phyloP scores from a whole-genome alignment of 2,888 invertebrate species.

The Aleiodes testaceus region DNA sequence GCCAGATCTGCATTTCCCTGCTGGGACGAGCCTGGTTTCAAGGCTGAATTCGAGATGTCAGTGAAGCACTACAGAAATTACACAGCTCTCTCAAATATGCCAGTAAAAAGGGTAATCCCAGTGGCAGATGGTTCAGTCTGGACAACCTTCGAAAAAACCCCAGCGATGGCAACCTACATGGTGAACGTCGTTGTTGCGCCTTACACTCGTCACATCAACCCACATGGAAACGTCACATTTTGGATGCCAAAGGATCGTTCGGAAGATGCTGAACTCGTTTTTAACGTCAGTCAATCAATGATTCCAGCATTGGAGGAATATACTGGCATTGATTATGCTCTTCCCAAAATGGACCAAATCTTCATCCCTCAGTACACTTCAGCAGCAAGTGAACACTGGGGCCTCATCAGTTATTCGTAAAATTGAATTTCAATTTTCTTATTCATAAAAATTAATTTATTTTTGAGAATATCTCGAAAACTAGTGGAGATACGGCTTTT shows the following conservation, averaged over 20 bases:
- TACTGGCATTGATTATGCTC: conserved; percentile 73
- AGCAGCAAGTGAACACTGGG: conserved; percentile 85
- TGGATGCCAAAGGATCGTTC: conserved; percentile 59
- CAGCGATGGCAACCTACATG: conserved; percentile 75
- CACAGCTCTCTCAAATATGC: conserved; percentile 69
- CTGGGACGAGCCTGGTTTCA: conserved; percentile 82
- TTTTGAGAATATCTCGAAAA: no score
- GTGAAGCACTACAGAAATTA: conserved; percentile 76
- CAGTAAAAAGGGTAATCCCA: conserved; percentile 21
- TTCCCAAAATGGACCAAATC: conserved; percentile 88
- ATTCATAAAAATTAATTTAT: no score
- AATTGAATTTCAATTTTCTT: neutral
- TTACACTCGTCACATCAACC: conserved; percentile 70
- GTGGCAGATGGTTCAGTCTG: conserved; percentile 45
- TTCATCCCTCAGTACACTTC: conserved; percentile 88
- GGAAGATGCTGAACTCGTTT: no score
- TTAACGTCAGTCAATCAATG: conserved; percentile 53
- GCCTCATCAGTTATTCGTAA: conserved; percentile 68
- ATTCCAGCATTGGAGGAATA: conserved; percentile 74
- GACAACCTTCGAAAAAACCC: conserved; percentile 50
- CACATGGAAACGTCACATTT: conserved; percentile 71
- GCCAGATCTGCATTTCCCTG: conserved; percentile 84
- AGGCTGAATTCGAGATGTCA: conserved; percentile 79
- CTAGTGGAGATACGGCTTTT: no score
- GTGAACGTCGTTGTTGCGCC: conserved; percentile 77